Conservation (phyloP, 2,113 vertebrate species). For the Melanotaenia duboulayi region DNA sequence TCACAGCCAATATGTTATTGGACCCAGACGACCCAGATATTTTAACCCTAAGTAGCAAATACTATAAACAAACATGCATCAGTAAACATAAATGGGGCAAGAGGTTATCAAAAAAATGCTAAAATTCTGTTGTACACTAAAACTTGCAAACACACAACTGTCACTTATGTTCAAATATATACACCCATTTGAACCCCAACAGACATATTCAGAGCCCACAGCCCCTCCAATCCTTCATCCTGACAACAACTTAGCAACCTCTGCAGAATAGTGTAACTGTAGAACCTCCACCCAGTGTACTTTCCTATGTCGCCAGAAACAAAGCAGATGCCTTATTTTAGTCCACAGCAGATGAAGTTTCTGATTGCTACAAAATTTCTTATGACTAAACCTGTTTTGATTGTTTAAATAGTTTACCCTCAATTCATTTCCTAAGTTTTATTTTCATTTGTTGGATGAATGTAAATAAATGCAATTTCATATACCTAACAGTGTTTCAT, state of each 20-base stretch:
- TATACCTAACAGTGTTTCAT: not conserved
- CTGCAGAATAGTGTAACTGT: constrained; percentile 58
- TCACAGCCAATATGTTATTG: constrained; percentile 26
- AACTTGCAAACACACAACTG: not conserved
- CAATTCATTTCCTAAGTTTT: not conserved
- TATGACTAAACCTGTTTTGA: not conserved
- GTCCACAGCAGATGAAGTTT: constrained; percentile 20
- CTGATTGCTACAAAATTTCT: constrained; percentile 7
- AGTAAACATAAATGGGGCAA: not conserved
- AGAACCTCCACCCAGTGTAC: constrained; percentile 48
- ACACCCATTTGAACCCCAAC: constrained; percentile 11
- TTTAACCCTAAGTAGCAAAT: not conserved
- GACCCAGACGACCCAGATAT: constrained; percentile 13
- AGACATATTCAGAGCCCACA: constrained; percentile 12
- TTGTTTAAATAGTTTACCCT: not conserved
- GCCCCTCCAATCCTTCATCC: constrained; percentile 33
- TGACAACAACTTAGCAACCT: constrained; percentile 47
- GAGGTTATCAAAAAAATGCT: constrained; percentile 2
- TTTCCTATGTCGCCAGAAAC: constrained; percentile 64
- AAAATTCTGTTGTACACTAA: not conserved
- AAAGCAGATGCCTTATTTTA: constrained; percentile 60
- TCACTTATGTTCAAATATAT: not conserved
- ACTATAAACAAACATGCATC: constrained; percentile 2
- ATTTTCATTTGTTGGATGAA: not conserved
- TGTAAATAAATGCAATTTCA: not conserved